Base-by-base conservation (phyloP, 2,113 vertebrate genomes). In the Rattus rattus region DNA sequence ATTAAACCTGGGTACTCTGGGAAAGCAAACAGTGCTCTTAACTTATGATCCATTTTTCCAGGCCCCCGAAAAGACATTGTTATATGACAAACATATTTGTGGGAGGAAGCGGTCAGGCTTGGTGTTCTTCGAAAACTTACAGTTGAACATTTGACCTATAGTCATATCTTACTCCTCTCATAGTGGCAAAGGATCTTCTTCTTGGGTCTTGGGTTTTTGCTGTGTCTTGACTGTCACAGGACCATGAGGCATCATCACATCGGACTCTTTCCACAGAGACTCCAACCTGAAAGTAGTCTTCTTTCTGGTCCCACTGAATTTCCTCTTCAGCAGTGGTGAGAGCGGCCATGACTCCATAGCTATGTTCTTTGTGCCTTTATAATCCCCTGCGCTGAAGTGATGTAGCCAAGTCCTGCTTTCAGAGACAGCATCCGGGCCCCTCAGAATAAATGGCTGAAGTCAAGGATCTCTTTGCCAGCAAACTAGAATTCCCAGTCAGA, bases 311-410 rank as follows among this genome's bases (percentile, higher is more conserved):
- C 72, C 79, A 12, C 28, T 47, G 28, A 52, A 10, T 72, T 84
- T 84, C 39, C 67, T 65, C n/a, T 39, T 47, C 28, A 54, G 33
- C 61, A 24, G 11, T n/a, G 10, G 10, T 39, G 83, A 70, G 72
- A 63, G 16, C 70, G 1, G 2, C 7, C 20, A 19, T 1, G 56
- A 54, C 81, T 17, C 13, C 3, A 0, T 26, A 4, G 13, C 52
- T 16, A 0, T 2, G 13, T 77, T 93, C 39, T 80, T 33, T 28
- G 9, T 22, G 30, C n/a, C n/a, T 59, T 49, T 3, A 67, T 54
- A 67, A 54, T 12, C 61, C 28, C 70, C 11, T 3, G 8, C 0
- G 13, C 3, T 30, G 36, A 17, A 3, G 12, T 17, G 65, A 80
- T 4, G 1, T 10, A 7, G 12, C 17, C 7, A 1, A 17, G 26